These are phyloP conservation scores for Strix aluco DNA, from an alignment of 2,113 vertebrate genomes.

Conservation along the genomic window DNA sequence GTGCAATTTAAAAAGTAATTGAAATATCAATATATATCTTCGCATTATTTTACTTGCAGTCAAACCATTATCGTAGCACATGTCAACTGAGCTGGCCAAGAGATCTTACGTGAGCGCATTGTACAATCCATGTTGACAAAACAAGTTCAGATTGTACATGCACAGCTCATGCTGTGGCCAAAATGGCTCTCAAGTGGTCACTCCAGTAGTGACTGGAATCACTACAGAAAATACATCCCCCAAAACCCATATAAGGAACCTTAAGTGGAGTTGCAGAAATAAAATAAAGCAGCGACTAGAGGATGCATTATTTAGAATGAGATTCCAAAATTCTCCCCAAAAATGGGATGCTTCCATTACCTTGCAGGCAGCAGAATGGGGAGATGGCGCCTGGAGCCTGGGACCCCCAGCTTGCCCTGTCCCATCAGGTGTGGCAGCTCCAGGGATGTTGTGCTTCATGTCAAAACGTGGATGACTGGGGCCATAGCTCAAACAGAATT, in stretches of 20 bases:
- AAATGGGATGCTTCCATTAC: neutral
- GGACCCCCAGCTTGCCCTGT: neutral
- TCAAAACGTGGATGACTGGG: neutral
- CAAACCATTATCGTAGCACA: neutral
- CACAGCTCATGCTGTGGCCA: neutral
- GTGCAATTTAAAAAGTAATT: constrained; percentile 20
- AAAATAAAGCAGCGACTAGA: neutral
- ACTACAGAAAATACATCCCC: neutral
- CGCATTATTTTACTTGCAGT: constrained; percentile 3
- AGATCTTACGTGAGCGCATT: neutral
- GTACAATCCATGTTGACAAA: neutral
- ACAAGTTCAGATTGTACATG: neutral
- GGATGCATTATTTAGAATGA: neutral
- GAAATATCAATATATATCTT: constrained; percentile 18
- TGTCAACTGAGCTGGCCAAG: neutral
- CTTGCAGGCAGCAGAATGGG: neutral
- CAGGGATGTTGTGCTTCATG: neutral
- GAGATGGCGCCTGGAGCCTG: neutral
- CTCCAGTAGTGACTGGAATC: neutral
- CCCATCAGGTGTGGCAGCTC: neutral
- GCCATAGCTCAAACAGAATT: neutral
- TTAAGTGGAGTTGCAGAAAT: neutral
- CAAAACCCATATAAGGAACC: neutral
- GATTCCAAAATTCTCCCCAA: neutral
- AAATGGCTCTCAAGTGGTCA: neutral